Percentiles rank a stretch among this genome's conserved stretches.
These are phyloP conservation scores for Molossus molossus DNA, from an alignment of 2,797 vertebrate genomes.

Conservation along the genomic window DNA sequence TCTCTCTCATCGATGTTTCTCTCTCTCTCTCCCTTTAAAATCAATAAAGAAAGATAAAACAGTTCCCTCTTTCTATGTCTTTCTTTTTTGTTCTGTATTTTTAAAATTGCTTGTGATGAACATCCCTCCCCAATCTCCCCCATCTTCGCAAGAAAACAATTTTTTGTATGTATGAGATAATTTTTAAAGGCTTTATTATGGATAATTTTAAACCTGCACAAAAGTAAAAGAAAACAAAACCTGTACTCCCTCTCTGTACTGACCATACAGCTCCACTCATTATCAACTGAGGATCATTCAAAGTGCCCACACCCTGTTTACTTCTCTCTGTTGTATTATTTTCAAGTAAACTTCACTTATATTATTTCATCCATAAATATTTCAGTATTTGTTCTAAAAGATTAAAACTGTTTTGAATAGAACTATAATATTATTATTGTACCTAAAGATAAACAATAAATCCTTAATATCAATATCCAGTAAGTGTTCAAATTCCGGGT, in stretches of 20 bases:
- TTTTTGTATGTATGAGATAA: neutral
- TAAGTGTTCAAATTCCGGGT: neutral
- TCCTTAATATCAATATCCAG: neutral
- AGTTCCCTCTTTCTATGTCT: neutral
- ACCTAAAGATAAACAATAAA: neutral
- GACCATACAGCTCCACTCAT: neutral
- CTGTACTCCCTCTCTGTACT: neutral
- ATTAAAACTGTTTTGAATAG: neutral
- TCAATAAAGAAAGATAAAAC: neutral
- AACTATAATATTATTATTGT: neutral
- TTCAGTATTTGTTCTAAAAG: conserved; percentile 4
- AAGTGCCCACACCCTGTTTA: neutral
- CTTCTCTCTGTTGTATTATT: neutral
- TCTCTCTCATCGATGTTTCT: too few species aligned
- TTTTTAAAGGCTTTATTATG: neutral
- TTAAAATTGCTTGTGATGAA: neutral
- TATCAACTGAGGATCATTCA: neutral
- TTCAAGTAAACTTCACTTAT: neutral
- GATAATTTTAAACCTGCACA: neutral
- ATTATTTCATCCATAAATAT: neutral
- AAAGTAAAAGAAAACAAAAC: neutral
- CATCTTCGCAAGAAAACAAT: neutral
- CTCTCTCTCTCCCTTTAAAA: too few species aligned
- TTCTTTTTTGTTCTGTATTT: neutral
- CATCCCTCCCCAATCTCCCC: neutral